Evolutionary conservation across 2,888 invertebrate genomes (phyloP).

Genomic region (Zygaena filipendulae): DNA sequence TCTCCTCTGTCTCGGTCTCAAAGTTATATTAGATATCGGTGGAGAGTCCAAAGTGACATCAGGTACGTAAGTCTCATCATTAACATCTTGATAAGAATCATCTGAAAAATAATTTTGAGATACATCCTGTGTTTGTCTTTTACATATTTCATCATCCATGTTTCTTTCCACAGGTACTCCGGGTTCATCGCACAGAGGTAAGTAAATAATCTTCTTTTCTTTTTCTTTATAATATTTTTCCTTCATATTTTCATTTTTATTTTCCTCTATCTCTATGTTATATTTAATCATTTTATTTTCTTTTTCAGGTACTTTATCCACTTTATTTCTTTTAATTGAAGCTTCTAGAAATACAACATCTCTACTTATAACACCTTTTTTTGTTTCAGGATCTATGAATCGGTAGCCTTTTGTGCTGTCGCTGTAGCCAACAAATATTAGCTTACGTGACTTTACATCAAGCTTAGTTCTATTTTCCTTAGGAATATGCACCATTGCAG

Average conservation of each 20-base stretch:
- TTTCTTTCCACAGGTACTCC: background rate
- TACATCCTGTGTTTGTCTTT: background rate
- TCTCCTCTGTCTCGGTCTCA: background rate
- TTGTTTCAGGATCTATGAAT: constrained; percentile 6
- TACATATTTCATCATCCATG: background rate
- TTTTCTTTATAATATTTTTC: too few species aligned
- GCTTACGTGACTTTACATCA: constrained; percentile 21
- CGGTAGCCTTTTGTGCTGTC: constrained; percentile 19
- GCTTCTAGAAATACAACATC: constrained; percentile 9
- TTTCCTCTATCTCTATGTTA: too few species aligned
- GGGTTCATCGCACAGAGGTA: background rate
- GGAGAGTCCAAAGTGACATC: background rate
- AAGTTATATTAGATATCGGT: background rate
- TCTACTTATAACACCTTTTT: constrained; percentile 8
- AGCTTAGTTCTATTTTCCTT: constrained; percentile 25
- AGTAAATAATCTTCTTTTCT: background rate
- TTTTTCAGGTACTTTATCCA: constrained; percentile 1
- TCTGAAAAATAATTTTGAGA: background rate
- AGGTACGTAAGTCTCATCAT: background rate
- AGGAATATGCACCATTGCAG: constrained; percentile 5
- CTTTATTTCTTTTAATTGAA: constrained; percentile 3
- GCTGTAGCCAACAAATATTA: constrained; percentile 27
- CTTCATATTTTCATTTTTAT: too few species aligned
- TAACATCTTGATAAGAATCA: background rate
- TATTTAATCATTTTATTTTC: background rate